phyloP scores from a whole-genome alignment of 2,888 invertebrate genomes.

The Antheraea yamamai region DNA sequence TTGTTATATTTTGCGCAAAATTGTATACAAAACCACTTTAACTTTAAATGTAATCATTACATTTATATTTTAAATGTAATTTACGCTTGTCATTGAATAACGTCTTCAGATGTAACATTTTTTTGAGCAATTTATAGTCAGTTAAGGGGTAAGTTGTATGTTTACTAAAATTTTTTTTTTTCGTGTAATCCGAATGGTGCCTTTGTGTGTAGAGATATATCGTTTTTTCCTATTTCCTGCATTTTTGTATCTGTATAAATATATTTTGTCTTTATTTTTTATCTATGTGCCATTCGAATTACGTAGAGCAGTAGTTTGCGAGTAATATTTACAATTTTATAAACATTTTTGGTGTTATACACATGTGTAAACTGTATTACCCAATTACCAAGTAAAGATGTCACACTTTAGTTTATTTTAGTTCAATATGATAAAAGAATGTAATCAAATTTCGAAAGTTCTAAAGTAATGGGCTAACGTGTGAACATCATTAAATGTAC shows the following conservation, averaged over 20 bases:
- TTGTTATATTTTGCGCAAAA: neutral
- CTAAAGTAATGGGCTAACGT: no score
- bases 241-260: neutral
- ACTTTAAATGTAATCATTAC: neutral
- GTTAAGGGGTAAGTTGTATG: neutral
- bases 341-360: neutral
- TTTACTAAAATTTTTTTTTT: neutral
- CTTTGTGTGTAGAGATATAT: neutral
- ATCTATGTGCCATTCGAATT: neutral
- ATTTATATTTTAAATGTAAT: neutral
- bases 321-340: neutral
- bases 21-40: no score
- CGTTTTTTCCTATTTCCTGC: neutral
- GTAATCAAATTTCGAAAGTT: neutral
- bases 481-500: no score
- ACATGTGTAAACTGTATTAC: neutral
- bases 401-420: neutral
- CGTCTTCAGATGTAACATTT: neutral
- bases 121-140: neutral
- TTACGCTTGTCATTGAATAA: neutral
- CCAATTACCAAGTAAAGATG: neutral
- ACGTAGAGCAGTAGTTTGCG: neutral
- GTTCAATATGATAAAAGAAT: neutral
- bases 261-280: neutral
- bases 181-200: neutral